Evolutionary conservation across 1,140 invertebrate genomes (phyloP), one percentile per base, ranked within the genome.

Genomic region (Drosophila parvula): DNA sequence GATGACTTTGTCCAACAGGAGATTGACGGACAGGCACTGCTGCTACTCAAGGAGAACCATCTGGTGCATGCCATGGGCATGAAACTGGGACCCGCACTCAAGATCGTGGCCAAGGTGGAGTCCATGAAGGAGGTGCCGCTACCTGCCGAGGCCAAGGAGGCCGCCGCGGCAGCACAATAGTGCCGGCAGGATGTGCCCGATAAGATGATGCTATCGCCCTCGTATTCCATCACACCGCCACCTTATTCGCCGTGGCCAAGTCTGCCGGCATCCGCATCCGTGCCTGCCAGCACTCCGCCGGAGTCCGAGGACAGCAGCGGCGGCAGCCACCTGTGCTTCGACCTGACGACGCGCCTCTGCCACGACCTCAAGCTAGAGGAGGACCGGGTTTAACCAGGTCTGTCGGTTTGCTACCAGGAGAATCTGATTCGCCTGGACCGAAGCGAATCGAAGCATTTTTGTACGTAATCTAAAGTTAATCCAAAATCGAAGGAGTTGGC

Each of bases 1-100:
- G 97, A 99, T 90, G 98, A 99, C 91, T 99, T 99, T 93, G 94
- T 96, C 1, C 95, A 97, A 56, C 98, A 99, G 91, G 98, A 99
- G 93, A 99, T 99, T 74, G 98, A 99, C 90, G 98, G 98, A 0
- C 97, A 99, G 91, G 98, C 98, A 7, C 92, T 99, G 22, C 95
- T 99, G 93, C 93, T 99, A 47, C 94, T 99, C n/a, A 98, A 98
- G 91, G 97, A 98, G 69, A 97, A 99, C 88, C 98, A 99, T 93
- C 93, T 99, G 10, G 98, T 99, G 94, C 96, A 96, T 32, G 96
- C 97, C 5, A 98, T 99, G 95, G 96, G 95, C 38, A 98, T 99
- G 94, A 98, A 98, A 90, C 94, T 99, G 0, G 98, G 98, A 2
- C 98, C 98, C 0, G 98, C 98, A 1, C 93, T 99, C 14, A 99